Conservation (phyloP, 2,113 vertebrate species). For the Trematocara stigmaticum region DNA sequence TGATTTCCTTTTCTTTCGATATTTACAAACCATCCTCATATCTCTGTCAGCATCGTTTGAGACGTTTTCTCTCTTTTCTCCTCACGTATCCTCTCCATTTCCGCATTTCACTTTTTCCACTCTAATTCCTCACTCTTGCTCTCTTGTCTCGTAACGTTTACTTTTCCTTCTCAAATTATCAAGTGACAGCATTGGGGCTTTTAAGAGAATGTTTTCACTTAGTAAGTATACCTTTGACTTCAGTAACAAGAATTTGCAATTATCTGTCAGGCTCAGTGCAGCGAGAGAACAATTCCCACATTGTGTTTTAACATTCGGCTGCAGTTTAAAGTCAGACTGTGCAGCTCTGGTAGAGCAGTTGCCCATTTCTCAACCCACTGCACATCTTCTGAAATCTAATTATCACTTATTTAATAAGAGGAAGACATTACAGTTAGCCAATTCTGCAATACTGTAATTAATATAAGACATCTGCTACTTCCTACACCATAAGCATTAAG, state of each 20-base stretch:
- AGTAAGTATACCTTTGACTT: conserved; percentile 7
- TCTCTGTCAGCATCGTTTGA: background rate
- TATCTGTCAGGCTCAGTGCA: conserved; percentile 14
- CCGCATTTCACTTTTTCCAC: background rate
- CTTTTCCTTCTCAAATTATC: conserved; percentile 22
- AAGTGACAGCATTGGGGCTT: conserved; percentile 32
- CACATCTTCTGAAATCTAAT: conserved; percentile 4
- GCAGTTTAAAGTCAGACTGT: conserved; percentile 10
- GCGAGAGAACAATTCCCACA: conserved; percentile 28
- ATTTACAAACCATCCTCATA: background rate
- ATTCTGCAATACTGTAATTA: background rate
- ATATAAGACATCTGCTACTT: background rate
- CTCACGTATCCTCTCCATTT: background rate
- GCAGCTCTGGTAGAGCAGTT: background rate
- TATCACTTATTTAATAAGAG: background rate
- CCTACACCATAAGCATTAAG: background rate
- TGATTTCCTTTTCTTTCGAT: background rate
- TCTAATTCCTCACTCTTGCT: background rate
- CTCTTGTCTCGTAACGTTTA: background rate
- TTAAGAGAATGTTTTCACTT: conserved; percentile 38
- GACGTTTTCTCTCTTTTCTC: background rate
- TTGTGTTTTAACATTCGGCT: conserved; percentile 9
- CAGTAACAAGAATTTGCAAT: conserved; percentile 51
- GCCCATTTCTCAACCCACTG: background rate
- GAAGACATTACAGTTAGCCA: background rate